Conservation (phyloP, 2,113 vertebrate species). For the Ailuropoda melanoleuca region DNA sequence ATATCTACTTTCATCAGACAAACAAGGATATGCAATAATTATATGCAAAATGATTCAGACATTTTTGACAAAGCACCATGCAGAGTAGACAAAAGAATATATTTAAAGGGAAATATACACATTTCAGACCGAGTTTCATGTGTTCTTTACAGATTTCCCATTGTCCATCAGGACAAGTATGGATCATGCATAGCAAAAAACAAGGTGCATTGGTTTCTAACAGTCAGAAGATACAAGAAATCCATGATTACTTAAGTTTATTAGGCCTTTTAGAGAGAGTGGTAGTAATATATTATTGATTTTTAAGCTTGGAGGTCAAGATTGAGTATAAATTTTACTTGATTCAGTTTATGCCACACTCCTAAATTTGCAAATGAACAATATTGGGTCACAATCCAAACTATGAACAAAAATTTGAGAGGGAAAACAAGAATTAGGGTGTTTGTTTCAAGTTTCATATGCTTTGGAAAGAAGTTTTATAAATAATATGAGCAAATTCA, state of each 20-base stretch:
- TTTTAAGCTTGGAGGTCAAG: slow-evolving; percentile 57
- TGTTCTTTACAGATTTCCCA: slow-evolving; percentile 68
- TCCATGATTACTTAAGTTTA: slow-evolving; percentile 66
- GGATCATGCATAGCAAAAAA: slow-evolving; percentile 67
- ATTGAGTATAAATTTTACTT: slow-evolving; percentile 68
- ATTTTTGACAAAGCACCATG: slow-evolving; percentile 73
- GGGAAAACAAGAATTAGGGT: background rate
- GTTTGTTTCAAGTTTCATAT: background rate
- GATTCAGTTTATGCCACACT: slow-evolving; percentile 2
- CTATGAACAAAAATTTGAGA: background rate
- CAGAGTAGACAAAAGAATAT: slow-evolving; percentile 72
- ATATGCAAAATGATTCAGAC: slow-evolving; percentile 74
- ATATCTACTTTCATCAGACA: slow-evolving; percentile 67
- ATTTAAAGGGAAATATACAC: slow-evolving; percentile 66
- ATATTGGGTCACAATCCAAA: background rate
- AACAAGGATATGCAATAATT: slow-evolving; percentile 67
- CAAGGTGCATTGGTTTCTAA: slow-evolving; percentile 71
- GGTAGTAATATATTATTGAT: slow-evolving; percentile 70
- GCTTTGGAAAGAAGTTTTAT: background rate
- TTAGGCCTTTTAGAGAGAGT: slow-evolving; percentile 71
- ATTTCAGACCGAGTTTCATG: slow-evolving; percentile 70
- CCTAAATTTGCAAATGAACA: background rate
- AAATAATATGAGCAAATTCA: background rate
- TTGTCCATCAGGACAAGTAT: slow-evolving; percentile 72
- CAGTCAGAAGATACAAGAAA: slow-evolving; percentile 73